Evolutionary conservation across 1,140 invertebrate genomes (phyloP).

Genomic region (Dendrolimus kikuchii): DNA sequence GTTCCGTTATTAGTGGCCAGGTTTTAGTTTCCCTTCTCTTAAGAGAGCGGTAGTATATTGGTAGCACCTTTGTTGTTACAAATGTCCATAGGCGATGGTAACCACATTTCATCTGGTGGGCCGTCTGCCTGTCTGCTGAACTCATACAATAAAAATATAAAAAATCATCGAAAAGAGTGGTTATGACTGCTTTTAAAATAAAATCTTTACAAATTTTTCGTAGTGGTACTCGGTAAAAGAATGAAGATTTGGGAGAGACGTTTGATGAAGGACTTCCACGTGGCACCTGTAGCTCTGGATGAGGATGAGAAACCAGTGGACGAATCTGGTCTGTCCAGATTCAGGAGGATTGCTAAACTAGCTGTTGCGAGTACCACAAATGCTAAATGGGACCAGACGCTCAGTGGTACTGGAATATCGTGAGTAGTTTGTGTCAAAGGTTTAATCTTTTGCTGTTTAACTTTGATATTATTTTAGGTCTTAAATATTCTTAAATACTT

Average conservation of each 20-base stretch:
- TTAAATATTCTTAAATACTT: no score
- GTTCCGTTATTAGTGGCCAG: no score
- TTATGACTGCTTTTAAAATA: not conserved
- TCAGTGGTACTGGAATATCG: conserved; percentile 74
- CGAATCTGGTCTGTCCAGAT: conserved; percentile 78
- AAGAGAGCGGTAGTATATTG: no score
- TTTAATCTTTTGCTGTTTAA: no score
- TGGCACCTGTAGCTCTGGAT: conserved; percentile 77
- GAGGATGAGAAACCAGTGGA: conserved; percentile 74
- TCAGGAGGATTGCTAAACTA: conserved; percentile 81
- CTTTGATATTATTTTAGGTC: no score
- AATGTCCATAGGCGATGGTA: no score
- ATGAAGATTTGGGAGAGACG: conserved; percentile 87
- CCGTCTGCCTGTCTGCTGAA: no score
- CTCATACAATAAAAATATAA: no score
- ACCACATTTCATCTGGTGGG: no score
- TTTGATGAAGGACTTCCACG: conserved; percentile 90
- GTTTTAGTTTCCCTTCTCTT: no score
- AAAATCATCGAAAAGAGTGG: not conserved
- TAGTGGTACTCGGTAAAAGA: conserved; percentile 79
- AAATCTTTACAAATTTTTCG: conserved; percentile 3
- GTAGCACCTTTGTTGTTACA: no score
- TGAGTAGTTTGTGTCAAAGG: conserved; percentile 43
- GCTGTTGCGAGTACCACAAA: conserved; percentile 78
- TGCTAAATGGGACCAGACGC: conserved; percentile 81